Evolutionary conservation across 92 coral and sea anemone genomes (phyloP).

Genomic region (Phenganax marumi): DNA sequence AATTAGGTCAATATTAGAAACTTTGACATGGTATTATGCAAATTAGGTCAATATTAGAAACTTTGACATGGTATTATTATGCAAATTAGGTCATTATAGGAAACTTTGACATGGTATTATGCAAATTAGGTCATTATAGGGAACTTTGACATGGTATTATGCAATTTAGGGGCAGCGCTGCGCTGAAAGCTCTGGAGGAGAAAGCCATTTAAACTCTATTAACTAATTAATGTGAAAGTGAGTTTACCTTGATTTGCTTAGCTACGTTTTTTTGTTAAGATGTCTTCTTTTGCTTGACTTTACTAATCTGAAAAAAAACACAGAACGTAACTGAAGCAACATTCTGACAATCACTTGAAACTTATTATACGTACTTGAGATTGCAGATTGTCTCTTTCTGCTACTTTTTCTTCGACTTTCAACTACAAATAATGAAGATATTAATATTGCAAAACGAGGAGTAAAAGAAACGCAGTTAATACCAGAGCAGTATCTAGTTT

Average conservation of each 20-base stretch:
- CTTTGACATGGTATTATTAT: too few species aligned
- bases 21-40: too few species aligned
- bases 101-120: too few species aligned
- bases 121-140: too few species aligned
- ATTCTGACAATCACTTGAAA: background rate
- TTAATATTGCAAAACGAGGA: background rate
- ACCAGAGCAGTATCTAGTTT: constrained; percentile 81
- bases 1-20: too few species aligned
- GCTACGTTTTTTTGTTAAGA: constrained; percentile 62
- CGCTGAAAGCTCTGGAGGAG: background rate
- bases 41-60: too few species aligned
- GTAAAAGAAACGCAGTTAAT: background rate
- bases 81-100: too few species aligned
- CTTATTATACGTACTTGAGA: constrained; percentile 26
- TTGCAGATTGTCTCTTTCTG: constrained; percentile 27
- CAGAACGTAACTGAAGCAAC: background rate
- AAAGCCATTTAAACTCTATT: background rate
- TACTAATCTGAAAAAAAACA: constrained; percentile 44
- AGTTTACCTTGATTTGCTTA: constrained; percentile 68
- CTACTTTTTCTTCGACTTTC: constrained; percentile 9
- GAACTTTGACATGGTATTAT: too few species aligned
- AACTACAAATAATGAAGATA: background rate
- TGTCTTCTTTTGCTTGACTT: constrained; percentile 61
- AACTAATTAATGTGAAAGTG: background rate
- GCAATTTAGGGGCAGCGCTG: background rate